Conservation (phyloP, 2,888 invertebrate species). For the Volucella inanis region DNA sequence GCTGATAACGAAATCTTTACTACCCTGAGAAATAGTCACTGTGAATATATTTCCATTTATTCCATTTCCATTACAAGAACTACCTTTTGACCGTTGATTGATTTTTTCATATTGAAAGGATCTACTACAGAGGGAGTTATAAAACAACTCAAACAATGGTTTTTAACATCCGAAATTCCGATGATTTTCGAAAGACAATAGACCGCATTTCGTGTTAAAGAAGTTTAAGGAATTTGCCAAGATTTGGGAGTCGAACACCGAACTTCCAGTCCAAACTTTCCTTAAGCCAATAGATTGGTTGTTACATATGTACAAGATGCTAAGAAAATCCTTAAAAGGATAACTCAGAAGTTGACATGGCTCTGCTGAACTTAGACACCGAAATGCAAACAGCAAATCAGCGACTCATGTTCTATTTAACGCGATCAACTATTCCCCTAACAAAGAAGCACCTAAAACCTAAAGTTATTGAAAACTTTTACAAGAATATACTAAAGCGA, state of each 20-base stretch:
- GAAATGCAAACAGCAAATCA: not conserved
- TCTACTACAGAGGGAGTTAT: too few species aligned
- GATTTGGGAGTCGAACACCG: too few species aligned
- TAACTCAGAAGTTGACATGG: too few species aligned
- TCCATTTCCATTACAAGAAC: not conserved
- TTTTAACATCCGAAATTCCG: constrained; percentile 26
- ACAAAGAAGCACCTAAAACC: constrained; percentile 23
- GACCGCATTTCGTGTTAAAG: constrained; percentile 1
- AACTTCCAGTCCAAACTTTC: too few species aligned
- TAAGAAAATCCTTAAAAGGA: too few species aligned
- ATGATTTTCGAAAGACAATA: constrained; percentile 30
- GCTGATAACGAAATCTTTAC: not conserved
- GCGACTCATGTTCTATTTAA: not conserved
- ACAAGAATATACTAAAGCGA: not conserved
- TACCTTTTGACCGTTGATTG: constrained; percentile 7
- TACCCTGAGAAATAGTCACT: too few species aligned
- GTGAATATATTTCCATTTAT: constrained; percentile 9
- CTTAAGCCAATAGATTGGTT: too few species aligned
- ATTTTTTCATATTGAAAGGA: too few species aligned
- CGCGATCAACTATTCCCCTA: not conserved
- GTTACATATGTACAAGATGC: too few species aligned
- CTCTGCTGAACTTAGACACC: too few species aligned
- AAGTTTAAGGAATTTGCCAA: not conserved
- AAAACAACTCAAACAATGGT: too few species aligned
- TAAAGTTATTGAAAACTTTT: constrained; percentile 20